Base-by-base conservation (phyloP, 2,888 invertebrate species). In the Corythucha ciliata region DNA sequence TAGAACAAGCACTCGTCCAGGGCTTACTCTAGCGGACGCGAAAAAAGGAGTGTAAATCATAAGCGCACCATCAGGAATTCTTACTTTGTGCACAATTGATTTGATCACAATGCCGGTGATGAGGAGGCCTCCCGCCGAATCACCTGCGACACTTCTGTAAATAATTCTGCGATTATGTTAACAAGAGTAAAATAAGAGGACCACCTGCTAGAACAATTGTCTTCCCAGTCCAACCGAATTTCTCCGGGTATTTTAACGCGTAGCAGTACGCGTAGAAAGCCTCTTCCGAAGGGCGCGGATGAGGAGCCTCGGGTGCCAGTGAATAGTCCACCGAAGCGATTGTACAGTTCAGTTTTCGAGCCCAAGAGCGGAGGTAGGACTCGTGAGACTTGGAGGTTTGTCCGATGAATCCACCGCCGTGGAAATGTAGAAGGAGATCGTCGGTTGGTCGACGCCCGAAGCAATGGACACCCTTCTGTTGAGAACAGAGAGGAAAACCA, bases 401-500 rank as follows among this genome's bases (percentile, higher is more conserved):
- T 0, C 97, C 88, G 0, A 98, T 92, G 69, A 96, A 98, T 0
- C 97, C 98, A 20, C 97, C 98, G 8, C 98, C 98, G 66, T 98
- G 98, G 67, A 91, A 90, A 69, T 98, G 98, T 64, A 98, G 78
- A 6, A 97, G 66, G 3, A 97, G 72, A 16, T 79, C 75, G 2
- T 79, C 76, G 0, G 83, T 75, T 47, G 68, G 66, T n/a, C n/a
- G n/a, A n/a, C n/a, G n/a, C n/a, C n/a, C n/a, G n/a, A n/a, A n/a
- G n/a, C n/a, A n/a, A n/a, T n/a, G n/a, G n/a, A n/a, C n/a, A n/a
- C n/a, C n/a, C n/a, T n/a, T n/a, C n/a, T n/a, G n/a, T n/a, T n/a
- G n/a, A n/a, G n/a, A n/a, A n/a, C n/a, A n/a, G n/a, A n/a, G n/a
- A n/a, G n/a, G n/a, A n/a, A n/a, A n/a, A n/a, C n/a, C n/a, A n/a